phyloP scores from a whole-genome alignment of 2,113 vertebrate genomes.

The Emydura subglobosa region DNA sequence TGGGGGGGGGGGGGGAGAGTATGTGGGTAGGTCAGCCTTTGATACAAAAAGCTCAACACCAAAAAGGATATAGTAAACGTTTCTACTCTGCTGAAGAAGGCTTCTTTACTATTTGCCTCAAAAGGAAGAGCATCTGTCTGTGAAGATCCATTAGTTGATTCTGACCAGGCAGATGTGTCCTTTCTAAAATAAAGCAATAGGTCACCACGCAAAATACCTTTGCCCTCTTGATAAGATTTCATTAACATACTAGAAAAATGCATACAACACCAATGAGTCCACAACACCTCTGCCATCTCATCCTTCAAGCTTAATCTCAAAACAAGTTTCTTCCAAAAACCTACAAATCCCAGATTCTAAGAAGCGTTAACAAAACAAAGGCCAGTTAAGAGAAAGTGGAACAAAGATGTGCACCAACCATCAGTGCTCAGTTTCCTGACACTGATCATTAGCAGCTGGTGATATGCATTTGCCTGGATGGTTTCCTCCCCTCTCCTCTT shows the following conservation, averaged over 20 bases:
- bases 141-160: slow-evolving; percentile 64
- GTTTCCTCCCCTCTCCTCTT: too few relatives aligned
- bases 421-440: rapidly evolving
- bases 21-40: rapidly evolving
- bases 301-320: background rate
- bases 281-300: rapidly evolving
- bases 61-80: slow-evolving; percentile 96
- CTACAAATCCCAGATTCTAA: rapidly evolving
- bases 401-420: rapidly evolving
- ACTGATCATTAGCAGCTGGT: rapidly evolving
- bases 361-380: background rate
- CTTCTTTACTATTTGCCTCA: slow-evolving; percentile 91
- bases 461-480: rapidly evolving
- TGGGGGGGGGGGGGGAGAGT: background rate
- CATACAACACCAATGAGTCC: rapidly evolving
- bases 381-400: rapidly evolving
- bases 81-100: slow-evolving; percentile 92
- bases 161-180: slow-evolving; percentile 9
- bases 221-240: rapidly evolving
- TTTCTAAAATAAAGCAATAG: slow-evolving; percentile 68
- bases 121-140: slow-evolving; percentile 64
- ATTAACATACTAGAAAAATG: background rate
- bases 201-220: background rate
- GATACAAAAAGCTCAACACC: background rate
- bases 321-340: background rate